These are phyloP conservation scores for Onthophagus taurus DNA, from an alignment of 1,140 invertebrate species.

Conservation along the genomic window DNA sequence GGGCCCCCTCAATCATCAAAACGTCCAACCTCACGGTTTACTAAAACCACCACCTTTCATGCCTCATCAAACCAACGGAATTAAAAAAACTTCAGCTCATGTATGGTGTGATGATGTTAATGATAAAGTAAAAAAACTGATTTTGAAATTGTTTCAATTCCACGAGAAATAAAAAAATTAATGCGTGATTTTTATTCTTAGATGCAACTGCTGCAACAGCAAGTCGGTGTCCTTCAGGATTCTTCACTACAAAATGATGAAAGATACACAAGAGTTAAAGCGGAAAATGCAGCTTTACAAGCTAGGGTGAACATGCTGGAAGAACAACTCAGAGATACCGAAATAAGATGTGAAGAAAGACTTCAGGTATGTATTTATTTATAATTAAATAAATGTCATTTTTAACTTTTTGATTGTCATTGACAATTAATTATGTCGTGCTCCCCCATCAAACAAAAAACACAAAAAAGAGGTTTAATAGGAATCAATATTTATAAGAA, in stretches of 20 bases:
- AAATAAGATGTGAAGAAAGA: conserved; percentile 75
- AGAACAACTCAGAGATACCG: conserved; percentile 81
- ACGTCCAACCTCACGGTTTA: conserved; percentile 17
- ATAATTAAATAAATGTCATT: neutral
- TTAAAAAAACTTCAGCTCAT: conserved; percentile 44
- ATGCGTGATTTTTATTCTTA: conserved; percentile 43
- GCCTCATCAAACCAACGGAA: conserved; percentile 40
- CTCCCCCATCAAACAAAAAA: too few relatives aligned
- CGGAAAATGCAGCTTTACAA: conserved; percentile 83
- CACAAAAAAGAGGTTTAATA: too few relatives aligned
- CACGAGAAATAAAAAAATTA: too few relatives aligned
- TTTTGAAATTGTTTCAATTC: too few relatives aligned
- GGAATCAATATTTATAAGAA: too few relatives aligned
- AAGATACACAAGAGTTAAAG: conserved; percentile 73
- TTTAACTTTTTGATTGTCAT: too few relatives aligned
- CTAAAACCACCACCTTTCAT: conserved; percentile 35
- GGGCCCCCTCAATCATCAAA: conserved; percentile 39
- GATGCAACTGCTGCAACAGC: conserved; percentile 84
- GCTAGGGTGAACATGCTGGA: conserved; percentile 84
- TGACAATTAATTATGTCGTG: too few relatives aligned
- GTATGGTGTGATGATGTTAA: conserved; percentile 46
- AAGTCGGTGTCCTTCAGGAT: conserved; percentile 76
- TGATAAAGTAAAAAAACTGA: conserved; percentile 46
- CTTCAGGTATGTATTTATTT: conserved; percentile 40
- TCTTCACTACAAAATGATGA: conserved; percentile 75